Base-by-base conservation (phyloP, 2,888 invertebrate genomes). In the Aradus depressus region DNA sequence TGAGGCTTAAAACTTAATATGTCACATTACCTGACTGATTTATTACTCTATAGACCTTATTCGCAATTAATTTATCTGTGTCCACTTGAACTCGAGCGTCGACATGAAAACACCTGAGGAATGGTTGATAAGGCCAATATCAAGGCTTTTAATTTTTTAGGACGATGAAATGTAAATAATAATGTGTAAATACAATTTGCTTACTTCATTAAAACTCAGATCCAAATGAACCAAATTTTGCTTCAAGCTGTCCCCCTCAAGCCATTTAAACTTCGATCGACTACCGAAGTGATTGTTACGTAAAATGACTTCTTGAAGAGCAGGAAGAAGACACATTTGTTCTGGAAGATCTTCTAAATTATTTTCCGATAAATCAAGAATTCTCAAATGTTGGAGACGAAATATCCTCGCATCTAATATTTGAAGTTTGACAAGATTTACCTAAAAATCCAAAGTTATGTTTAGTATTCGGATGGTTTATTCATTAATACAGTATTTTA, bases 291-390 rank as follows among this genome's bases (percentile, higher is more conserved):
- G 65, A 68, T 88, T 88, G 51, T 75, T 70, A 1, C 77, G 70
- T 19, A 87, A 60, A 64, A 77, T 70, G 8, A 88, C 63, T 62
- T 80, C 79, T 53, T 67, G 69, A 44, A 88, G 65, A 61, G 69
- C 72, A 0, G 75, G 71, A 62, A 87, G 70, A 1, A 71, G 68
- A 60, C 80, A 82, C 57, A 88, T 65, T 64, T 82, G 83, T 14
- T 72, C 68, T 1, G 88, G 88, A 44, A 88, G 67, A 62, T 71
- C 75, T 54, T 75, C 76, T 44, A 88, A 74, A 55, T 73, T 72
- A 71, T 89, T 89, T 52, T 79, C 70, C 54, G 79, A 79, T 52
- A 88, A 67, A 69, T 86, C 77, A 42, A 89, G 69, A 37, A 76
- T 60, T 52, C 74, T 74, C 6, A 89, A 71, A 60, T 78, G 77